Conservation (phyloP, 2,113 vertebrate species). For the Craseonycteris thonglongyai region DNA sequence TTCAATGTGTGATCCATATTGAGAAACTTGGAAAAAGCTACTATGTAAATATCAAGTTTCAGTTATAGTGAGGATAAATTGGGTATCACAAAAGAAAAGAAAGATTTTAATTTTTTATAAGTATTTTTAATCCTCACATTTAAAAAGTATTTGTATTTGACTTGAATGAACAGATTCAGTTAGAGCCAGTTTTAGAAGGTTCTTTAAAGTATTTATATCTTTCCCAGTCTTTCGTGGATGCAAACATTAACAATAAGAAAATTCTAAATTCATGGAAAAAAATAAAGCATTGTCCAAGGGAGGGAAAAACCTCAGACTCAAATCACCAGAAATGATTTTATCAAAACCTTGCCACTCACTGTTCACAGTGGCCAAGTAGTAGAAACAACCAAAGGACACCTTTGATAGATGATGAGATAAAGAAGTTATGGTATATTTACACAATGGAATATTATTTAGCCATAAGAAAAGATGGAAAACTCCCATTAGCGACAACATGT, state of each 20-base stretch:
- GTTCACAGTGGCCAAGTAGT: too few relatives aligned
- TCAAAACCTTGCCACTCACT: background rate
- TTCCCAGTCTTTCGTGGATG: background rate
- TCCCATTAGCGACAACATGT: too few relatives aligned
- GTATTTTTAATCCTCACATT: background rate
- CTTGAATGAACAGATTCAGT: background rate
- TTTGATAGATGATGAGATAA: too few relatives aligned
- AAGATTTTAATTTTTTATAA: conserved; percentile 1
- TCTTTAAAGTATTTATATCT: background rate
- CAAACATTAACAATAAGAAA: background rate
- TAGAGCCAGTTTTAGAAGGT: background rate
- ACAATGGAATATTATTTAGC: too few relatives aligned
- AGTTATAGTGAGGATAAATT: background rate
- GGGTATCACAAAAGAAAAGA: background rate
- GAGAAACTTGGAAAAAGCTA: background rate
- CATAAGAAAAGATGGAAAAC: too few relatives aligned
- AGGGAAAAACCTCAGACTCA: background rate
- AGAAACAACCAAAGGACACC: too few relatives aligned
- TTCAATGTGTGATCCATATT: background rate
- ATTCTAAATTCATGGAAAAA: background rate
- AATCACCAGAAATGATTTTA: background rate
- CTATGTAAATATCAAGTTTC: background rate
- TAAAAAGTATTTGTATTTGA: background rate
- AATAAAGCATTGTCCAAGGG: background rate
- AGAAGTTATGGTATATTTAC: too few relatives aligned